Evolutionary conservation across 2,113 vertebrate species (phyloP), one percentile per base, ranked within the genome.

Genomic region (Tor tambroides): DNA sequence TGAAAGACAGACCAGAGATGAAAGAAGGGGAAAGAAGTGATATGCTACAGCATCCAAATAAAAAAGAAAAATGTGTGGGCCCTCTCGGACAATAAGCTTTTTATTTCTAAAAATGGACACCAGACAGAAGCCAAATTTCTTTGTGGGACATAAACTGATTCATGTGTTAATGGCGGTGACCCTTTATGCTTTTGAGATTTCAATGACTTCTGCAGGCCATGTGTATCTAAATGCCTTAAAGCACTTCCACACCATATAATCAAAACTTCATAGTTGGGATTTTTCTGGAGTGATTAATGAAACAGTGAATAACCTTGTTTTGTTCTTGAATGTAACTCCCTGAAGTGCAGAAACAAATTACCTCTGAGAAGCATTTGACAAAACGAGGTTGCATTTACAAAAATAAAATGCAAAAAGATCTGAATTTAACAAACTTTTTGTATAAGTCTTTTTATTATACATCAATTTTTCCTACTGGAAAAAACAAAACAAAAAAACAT

Each of bases 141-240:
- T 61, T 6, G 38, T 82, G 88, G 88, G 87, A 87, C 2, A n/a
- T 67, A 28, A 80, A 69, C 43, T 41, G 54, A 32, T 74, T 88
- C 80, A 92, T 85, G 89, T 91, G 91, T 91, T 86, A 93, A 89
- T 87, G 89, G 89, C 28, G 5, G 46, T 23, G 63, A 86, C 63
- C 76, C 61, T 26, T 81, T 17, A 21, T 14, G 6, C 43, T 65
- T 81, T 65, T 0, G 2, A 77, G 46, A 56, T 28, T 54, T 26
- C 12, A 28, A 28, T 38, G 41, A 80, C 51, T 79, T 79, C 75
- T 86, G 59, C 30, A 72, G 76, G 19, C 46, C 85, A 86, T 54
- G 49, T 54, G 38, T 19, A 43, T 63, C 35, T 11, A 59, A 1
- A 23, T 0, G 35, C 23, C n/a, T 75, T 26, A 75, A 46, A 75